phyloP scores from a whole-genome alignment of 2,888 invertebrate genomes.

The Athalia circularis region DNA sequence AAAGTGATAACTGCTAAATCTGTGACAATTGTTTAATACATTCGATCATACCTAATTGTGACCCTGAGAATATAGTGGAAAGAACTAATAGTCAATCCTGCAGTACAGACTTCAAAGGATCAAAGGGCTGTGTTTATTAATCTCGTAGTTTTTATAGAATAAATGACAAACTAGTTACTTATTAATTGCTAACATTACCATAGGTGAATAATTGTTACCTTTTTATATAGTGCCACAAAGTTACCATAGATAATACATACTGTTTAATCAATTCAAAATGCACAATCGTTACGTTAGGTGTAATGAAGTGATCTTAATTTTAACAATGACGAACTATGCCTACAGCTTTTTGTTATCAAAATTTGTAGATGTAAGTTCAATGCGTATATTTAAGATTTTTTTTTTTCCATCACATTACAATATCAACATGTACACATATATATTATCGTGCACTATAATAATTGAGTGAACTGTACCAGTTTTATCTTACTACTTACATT shows the following conservation, averaged over 20 bases:
- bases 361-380: background rate
- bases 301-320: constrained; percentile 15
- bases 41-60: constrained; percentile 29
- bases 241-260: constrained; percentile 22
- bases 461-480: constrained; percentile 16
- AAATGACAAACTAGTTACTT: constrained; percentile 23
- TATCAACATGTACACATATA: background rate
- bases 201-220: constrained; percentile 29
- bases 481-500: constrained; percentile 7
- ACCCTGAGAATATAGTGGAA: constrained; percentile 41
- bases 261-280: constrained; percentile 28
- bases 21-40: constrained; percentile 22
- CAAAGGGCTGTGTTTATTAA: constrained; percentile 43
- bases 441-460: background rate
- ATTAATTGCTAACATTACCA: constrained; percentile 1
- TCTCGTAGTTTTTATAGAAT: constrained; percentile 30
- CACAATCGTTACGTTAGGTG: constrained; percentile 24
- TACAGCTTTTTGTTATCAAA: background rate
- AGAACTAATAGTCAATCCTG: constrained; percentile 23
- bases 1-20: constrained; percentile 47
- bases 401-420: constrained; percentile 25
- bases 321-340: background rate
- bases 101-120: constrained; percentile 33
- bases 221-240: constrained; percentile 32
- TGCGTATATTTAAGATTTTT: constrained; percentile 1